Percentiles rank a stretch among this genome's conserved stretches.
These are phyloP conservation scores for Epizoanthus ramosus DNA, from an alignment of 92 coral and sea anemone genomes.

Conservation along the genomic window DNA sequence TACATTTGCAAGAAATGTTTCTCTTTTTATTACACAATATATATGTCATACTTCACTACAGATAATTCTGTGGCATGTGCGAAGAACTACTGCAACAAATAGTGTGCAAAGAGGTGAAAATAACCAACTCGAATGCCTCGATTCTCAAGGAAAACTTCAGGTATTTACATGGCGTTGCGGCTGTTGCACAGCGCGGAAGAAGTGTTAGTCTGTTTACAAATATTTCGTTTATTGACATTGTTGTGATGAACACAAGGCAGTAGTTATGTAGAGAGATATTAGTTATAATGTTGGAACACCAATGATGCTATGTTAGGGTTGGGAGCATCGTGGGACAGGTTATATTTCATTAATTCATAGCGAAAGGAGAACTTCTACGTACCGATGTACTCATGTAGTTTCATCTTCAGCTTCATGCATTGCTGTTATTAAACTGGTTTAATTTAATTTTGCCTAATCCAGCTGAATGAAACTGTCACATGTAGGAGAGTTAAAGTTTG, in stretches of 20 bases:
- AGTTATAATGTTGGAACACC: neutral
- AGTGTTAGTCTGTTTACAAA: too few species aligned
- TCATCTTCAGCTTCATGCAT: neutral
- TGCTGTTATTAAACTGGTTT: neutral
- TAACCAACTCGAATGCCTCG: constrained; percentile 83
- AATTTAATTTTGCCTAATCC: neutral
- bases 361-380: neutral
- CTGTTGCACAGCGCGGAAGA: neutral
- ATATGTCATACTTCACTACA: neutral
- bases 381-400: too few species aligned
- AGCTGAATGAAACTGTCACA: neutral
- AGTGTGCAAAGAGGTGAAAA: constrained; percentile 32
- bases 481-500: neutral
- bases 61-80: constrained; percentile 25
- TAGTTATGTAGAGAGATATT: neutral
- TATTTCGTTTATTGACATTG: too few species aligned
- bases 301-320: neutral
- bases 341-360: too few species aligned
- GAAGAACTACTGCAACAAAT: constrained; percentile 9
- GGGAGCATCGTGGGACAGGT: neutral
- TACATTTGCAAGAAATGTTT: neutral
- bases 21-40: neutral
- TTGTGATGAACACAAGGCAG: too few species aligned
- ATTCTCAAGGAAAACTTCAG: constrained; percentile 81
- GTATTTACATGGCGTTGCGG: constrained; percentile 22